Conservation (phyloP, 2,797 vertebrate genomes). For the Capromys pilorides region DNA sequence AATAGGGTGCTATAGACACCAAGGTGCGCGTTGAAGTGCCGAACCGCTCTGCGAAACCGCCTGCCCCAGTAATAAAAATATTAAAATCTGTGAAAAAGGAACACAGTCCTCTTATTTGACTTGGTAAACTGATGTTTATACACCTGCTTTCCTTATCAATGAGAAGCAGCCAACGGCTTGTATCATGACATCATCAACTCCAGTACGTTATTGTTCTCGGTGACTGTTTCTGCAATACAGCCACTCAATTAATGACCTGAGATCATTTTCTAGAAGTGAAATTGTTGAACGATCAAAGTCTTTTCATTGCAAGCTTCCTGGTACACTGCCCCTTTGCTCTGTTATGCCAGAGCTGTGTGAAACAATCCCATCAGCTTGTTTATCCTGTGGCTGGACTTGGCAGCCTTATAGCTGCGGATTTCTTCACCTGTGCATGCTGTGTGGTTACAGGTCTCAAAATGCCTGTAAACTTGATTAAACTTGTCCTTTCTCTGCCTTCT, state of each 20-base stretch:
- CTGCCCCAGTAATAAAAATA: neutral
- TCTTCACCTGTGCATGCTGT: conserved; percentile 72
- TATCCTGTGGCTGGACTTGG: conserved; percentile 64
- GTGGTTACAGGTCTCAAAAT: conserved; percentile 66
- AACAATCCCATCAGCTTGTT: conserved; percentile 27
- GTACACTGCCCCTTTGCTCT: neutral
- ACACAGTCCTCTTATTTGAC: neutral
- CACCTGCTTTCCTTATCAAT: conserved; percentile 66
- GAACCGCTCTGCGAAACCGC: too few relatives aligned
- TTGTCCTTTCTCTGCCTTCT: conserved; percentile 63
- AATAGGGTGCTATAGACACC: too few relatives aligned
- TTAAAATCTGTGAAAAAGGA: neutral
- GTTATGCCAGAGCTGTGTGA: conserved; percentile 2
- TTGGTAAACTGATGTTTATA: conserved; percentile 47
- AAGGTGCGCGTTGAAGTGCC: too few relatives aligned
- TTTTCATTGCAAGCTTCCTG: conserved; percentile 36
- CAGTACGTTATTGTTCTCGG: conserved; percentile 32
- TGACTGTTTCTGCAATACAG: conserved; percentile 27
- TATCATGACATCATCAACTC: neutral
- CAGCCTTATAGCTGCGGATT: conserved; percentile 41
- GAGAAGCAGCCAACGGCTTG: conserved; percentile 40
- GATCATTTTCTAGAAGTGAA: conserved; percentile 56
- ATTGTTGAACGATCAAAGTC: conserved; percentile 16
- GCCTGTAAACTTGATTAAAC: conserved; percentile 76
- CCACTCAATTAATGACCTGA: conserved; percentile 59